Conservation (phyloP, 2,113 vertebrate species). For the Ceuthmochares aereus region DNA sequence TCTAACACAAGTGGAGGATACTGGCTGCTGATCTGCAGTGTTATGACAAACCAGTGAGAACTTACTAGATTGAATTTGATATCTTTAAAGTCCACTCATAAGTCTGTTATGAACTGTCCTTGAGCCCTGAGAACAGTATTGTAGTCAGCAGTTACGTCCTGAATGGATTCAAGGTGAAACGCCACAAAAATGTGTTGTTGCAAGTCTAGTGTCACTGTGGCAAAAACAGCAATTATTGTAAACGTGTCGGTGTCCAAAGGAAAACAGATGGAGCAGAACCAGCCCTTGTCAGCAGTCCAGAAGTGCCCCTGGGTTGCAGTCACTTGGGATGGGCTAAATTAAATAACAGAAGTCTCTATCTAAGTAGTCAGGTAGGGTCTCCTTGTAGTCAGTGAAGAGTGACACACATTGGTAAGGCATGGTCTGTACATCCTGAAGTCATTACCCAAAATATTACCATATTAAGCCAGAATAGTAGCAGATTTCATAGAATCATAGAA, state of each 20-base stretch:
- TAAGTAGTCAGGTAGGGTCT: not conserved
- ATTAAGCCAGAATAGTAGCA: not conserved
- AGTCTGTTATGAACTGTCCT: not conserved
- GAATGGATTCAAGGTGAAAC: not conserved
- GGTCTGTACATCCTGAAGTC: not conserved
- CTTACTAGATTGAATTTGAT: not conserved
- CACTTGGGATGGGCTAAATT: not conserved
- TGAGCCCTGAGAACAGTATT: not conserved
- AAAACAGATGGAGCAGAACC: not conserved
- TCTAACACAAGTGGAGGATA: not conserved
- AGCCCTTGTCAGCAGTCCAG: not conserved
- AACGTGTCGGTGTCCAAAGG: not conserved
- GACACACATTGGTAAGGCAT: not conserved
- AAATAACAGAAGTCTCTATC: not conserved
- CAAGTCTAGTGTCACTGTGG: not conserved
- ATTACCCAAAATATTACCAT: not conserved
- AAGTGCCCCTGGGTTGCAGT: not conserved
- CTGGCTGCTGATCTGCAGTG: not conserved
- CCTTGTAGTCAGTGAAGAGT: not conserved
- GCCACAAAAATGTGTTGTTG: not conserved
- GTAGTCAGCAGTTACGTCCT: not conserved
- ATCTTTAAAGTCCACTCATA: not conserved
- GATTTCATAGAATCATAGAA: no score
- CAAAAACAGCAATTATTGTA: not conserved
- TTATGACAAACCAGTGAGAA: not conserved